Evolutionary conservation across 2,797 vertebrate species (phyloP).

Genomic region (Hypotaenidia okinawae): DNA sequence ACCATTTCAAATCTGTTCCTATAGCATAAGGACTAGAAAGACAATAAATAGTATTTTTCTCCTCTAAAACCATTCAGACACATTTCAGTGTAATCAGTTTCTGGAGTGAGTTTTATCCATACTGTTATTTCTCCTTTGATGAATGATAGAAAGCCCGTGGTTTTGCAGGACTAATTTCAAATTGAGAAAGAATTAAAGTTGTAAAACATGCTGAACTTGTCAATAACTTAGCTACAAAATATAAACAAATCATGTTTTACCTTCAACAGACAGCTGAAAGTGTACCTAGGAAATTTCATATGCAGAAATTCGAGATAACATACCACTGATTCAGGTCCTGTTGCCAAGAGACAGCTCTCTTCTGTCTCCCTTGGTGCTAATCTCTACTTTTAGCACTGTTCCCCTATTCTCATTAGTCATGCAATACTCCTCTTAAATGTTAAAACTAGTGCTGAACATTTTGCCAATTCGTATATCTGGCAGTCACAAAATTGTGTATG

Average conservation of each 20-base stretch:
- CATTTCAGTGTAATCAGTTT: neutral
- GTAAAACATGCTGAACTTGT: neutral
- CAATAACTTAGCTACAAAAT: neutral
- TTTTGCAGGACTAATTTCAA: neutral
- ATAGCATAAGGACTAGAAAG: neutral
- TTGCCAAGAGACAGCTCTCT: constrained; percentile 41
- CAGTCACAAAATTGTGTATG: neutral
- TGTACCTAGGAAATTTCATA: neutral
- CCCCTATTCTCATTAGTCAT: constrained; percentile 47
- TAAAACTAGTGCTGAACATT: constrained; percentile 22
- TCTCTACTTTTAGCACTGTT: constrained; percentile 53
- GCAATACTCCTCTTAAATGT: constrained; percentile 35
- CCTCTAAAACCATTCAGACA: neutral
- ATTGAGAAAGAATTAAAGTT: neutral
- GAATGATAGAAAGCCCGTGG: neutral
- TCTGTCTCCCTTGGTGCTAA: constrained; percentile 41
- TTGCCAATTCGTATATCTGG: neutral
- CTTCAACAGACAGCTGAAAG: neutral
- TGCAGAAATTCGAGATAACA: constrained; percentile 13
- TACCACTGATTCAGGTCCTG: neutral
- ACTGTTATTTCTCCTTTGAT: neutral
- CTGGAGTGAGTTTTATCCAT: neutral
- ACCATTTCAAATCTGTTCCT: neutral
- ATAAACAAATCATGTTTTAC: constrained; percentile 1
- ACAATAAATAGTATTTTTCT: neutral